Conservation (phyloP, 1,140 invertebrate species). For the Atta texana region DNA sequence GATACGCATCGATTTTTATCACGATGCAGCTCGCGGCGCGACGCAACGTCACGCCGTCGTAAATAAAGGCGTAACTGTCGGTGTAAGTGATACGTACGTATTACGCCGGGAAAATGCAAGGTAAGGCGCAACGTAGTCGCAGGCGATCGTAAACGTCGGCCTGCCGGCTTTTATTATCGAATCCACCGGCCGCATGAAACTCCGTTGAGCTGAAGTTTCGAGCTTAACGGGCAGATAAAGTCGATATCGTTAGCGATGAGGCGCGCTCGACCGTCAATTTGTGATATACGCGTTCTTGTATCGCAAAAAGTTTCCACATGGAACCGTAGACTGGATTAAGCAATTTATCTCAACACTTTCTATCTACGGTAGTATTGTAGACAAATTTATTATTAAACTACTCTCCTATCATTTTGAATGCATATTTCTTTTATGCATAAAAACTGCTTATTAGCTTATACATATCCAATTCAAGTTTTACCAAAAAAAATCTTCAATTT, state of each 20-base stretch:
- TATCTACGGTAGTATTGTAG: not conserved
- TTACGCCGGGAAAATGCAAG: constrained; percentile 41
- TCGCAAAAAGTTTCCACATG: not conserved
- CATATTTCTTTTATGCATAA: not conserved
- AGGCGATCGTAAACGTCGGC: constrained; percentile 53
- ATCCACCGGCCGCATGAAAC: constrained; percentile 49
- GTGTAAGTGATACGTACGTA: constrained; percentile 58
- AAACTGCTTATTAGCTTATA: not conserved
- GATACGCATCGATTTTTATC: constrained; percentile 62
- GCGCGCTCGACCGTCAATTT: constrained; percentile 29
- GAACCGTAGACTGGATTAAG: constrained; percentile 5
- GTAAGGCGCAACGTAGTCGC: constrained; percentile 43
- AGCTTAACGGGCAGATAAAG: constrained; percentile 54
- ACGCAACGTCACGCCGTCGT: constrained; percentile 43
- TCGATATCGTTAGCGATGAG: constrained; percentile 51
- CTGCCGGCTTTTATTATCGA: constrained; percentile 58
- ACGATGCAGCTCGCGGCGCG: constrained; percentile 27
- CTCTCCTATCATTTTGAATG: not conserved
- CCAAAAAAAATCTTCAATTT: not conserved
- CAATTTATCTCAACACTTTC: not conserved
- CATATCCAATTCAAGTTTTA: not conserved
- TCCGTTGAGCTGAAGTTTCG: constrained; percentile 42
- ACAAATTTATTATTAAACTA: not conserved
- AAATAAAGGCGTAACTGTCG: constrained; percentile 61
- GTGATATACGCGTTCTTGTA: constrained; percentile 12